Base-by-base conservation (phyloP, 2,888 invertebrate species). In the Caenorhabditis uteleia region DNA sequence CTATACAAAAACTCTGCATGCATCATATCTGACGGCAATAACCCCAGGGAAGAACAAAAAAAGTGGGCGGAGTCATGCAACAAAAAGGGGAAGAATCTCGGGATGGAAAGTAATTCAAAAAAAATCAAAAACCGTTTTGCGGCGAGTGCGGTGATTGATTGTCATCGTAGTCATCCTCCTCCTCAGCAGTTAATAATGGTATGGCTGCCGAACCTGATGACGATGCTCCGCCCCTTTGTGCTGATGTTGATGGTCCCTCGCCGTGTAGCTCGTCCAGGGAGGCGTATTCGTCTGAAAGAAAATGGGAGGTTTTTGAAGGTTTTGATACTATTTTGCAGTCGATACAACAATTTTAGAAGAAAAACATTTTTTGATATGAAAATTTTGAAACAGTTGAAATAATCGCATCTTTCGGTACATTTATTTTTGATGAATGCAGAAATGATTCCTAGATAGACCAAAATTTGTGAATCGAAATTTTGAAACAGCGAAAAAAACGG, bases 261-360 rank as follows among this genome's bases (percentile, higher is more conserved):
- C 43, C 60, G 4, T 6, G 29, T 12, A 61, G 42, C 14, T 66
- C 70, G 50, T 73, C 75, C 42, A 73, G 50, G 4, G 68, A 56
- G 1, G 69, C 74, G 60, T 75, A 75, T 40, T 75, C 74, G 46
- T 75, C 77, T 77, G 59, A 34, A 67, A 71, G 26, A 23, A 14
- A 7, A n/a, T 4, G n/a, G n/a, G n/a, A n/a, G n/a, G n/a, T n/a
- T n/a, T n/a, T n/a, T n/a, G n/a, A n/a, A n/a, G n/a, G n/a, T n/a
- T n/a, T n/a, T n/a, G n/a, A n/a, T n/a, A n/a, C n/a, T n/a, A n/a
- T n/a, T n/a, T n/a, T n/a, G n/a, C n/a, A n/a, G n/a, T n/a, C n/a
- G n/a, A n/a, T n/a, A n/a, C n/a, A n/a, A n/a, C n/a, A n/a, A n/a
- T n/a, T n/a, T n/a, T n/a, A n/a, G n/a, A n/a, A n/a, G n/a, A n/a